A percentile compares a stretch with the other conserved stretches of the same genome.
phyloP scores from a whole-genome alignment of 2,888 invertebrate species.

The Hoplodrina blanda region DNA sequence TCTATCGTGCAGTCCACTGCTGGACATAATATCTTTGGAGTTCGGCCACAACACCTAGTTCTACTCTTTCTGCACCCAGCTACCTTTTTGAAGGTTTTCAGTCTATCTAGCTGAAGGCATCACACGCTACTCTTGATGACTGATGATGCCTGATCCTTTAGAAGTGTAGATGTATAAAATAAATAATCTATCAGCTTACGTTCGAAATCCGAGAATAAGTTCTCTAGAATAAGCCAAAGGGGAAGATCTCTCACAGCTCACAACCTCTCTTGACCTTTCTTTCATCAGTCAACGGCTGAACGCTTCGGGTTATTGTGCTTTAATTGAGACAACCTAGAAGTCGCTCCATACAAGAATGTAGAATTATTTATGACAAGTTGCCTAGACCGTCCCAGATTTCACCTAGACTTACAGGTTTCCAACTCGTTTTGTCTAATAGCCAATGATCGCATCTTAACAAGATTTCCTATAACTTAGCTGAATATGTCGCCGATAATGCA shows the following conservation, averaged over 20 bases:
- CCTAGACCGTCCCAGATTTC: conserved; percentile 52
- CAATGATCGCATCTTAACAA: conserved; percentile 21
- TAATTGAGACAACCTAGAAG: conserved; percentile 39
- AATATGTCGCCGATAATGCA: conserved; percentile 10
- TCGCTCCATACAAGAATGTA: conserved; percentile 31
- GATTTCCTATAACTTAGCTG: conserved; percentile 28
- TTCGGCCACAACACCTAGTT: too few relatives aligned
- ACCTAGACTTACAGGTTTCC: conserved; percentile 38
- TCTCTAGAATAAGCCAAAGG: conserved; percentile 4
- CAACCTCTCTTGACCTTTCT: conserved; percentile 44
- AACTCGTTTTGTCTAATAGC: conserved; percentile 48
- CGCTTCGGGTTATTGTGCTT: conserved; percentile 36
- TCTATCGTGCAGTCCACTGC: too few relatives aligned
- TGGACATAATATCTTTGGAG: too few relatives aligned
- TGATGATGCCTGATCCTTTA: too few relatives aligned
- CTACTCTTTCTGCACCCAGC: too few relatives aligned
- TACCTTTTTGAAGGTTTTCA: too few relatives aligned
- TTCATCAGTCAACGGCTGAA: conserved; percentile 26
- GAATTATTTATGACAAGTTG: conserved; percentile 37
- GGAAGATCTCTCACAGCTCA: conserved; percentile 4
- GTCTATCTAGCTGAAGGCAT: too few relatives aligned
- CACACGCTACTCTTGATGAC: too few relatives aligned
- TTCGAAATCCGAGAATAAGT: conserved; percentile 2
- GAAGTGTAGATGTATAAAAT: background rate
- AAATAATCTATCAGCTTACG: background rate